phyloP scores from a whole-genome alignment of 2,797 vertebrate species.

The Melanotaenia parkinsoni region DNA sequence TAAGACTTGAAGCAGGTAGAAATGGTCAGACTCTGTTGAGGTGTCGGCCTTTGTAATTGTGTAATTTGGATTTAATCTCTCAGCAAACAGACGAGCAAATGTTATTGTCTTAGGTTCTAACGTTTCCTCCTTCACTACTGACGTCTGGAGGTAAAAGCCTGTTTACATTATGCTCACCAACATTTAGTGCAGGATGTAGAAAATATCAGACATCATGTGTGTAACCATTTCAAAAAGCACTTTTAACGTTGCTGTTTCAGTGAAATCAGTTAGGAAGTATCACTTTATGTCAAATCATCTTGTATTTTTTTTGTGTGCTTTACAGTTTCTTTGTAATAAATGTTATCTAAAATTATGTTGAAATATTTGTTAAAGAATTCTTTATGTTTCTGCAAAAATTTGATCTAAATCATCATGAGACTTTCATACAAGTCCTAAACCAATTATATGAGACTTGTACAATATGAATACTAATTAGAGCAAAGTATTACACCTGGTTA shows the following conservation, averaged over 20 bases:
- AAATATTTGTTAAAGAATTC: too few relatives aligned
- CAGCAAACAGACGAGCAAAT: slow-evolving; percentile 15
- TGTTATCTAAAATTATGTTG: not conserved
- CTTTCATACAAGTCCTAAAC: too few relatives aligned
- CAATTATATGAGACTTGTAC: too few relatives aligned
- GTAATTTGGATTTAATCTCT: slow-evolving; percentile 3
- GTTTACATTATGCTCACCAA: not conserved
- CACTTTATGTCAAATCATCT: not conserved
- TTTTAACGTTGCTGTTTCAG: not conserved
- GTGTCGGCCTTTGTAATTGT: not conserved
- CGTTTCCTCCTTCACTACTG: not conserved
- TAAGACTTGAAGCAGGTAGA: not conserved
- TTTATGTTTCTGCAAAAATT: too few relatives aligned
- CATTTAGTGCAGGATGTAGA: not conserved
- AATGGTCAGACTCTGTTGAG: not conserved
- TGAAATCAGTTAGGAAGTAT: not conserved
- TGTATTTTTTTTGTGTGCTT: not conserved
- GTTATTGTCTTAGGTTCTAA: not conserved
- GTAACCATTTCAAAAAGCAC: not conserved
- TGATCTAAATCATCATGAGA: too few relatives aligned
- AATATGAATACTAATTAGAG: too few relatives aligned
- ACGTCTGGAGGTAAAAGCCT: not conserved
- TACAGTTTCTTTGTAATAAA: not conserved
- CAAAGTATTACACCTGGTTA: too few relatives aligned
- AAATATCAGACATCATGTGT: not conserved